These are phyloP conservation scores for Lycaena phlaeas DNA, from an alignment of 2,888 invertebrate genomes.

Conservation along the genomic window DNA sequence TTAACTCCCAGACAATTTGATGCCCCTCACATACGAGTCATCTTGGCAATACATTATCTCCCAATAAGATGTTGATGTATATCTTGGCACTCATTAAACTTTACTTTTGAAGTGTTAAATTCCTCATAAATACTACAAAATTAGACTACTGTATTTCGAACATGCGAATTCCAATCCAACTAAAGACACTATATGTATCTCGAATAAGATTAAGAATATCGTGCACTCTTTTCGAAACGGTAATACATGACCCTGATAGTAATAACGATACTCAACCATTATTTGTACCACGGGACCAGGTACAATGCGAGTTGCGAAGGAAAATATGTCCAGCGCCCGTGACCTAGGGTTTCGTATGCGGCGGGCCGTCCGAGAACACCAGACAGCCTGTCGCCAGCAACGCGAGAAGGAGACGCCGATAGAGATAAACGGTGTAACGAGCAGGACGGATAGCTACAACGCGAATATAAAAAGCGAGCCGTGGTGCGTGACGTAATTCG, in stretches of 20 bases:
- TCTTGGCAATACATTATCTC: conserved; percentile 38
- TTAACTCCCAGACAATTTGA: too few relatives aligned
- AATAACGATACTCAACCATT: conserved; percentile 17
- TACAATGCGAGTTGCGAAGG: conserved; percentile 25
- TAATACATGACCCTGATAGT: conserved; percentile 23
- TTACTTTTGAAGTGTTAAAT: conserved; percentile 29
- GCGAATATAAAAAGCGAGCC: conserved; percentile 44
- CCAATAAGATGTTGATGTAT: conserved; percentile 65
- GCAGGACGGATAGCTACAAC: conserved; percentile 36
- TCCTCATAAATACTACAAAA: not conserved
- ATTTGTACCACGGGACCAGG: conserved; percentile 14
- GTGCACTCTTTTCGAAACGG: conserved; percentile 21
- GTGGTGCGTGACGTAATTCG: conserved; percentile 44
- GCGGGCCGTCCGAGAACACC: conserved; percentile 51
- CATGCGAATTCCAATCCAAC: not conserved
- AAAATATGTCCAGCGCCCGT: conserved; percentile 58
- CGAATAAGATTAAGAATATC: not conserved
- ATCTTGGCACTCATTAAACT: conserved; percentile 55
- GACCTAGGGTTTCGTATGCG: conserved; percentile 61
- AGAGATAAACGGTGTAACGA: conserved; percentile 33
- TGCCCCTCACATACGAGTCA: conserved; percentile 18
- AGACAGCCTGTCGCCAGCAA: conserved; percentile 70
- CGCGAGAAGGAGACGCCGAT: conserved; percentile 45
- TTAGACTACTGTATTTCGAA: not conserved
- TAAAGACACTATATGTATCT: not conserved